Evolutionary conservation across 2,888 invertebrate species (phyloP), one percentile per base, ranked within the genome.

Genomic region (Diaphora mendica): DNA sequence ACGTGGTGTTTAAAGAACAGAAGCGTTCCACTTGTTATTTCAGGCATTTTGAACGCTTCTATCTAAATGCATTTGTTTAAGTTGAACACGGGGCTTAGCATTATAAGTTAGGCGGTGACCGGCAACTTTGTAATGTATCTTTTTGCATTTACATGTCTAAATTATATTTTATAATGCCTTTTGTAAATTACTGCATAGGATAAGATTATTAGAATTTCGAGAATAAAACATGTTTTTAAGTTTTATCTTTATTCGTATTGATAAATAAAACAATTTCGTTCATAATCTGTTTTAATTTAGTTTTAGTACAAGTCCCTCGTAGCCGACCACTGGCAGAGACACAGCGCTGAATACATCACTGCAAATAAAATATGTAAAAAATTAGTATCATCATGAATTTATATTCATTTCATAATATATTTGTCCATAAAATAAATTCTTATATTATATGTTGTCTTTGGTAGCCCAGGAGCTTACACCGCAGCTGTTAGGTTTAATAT

Each of bases 271-370:
- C 0, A 15, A 35, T 3, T 15, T 3, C 30, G 30, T 64, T n/a
- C 17, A 11, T n/a, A n/a, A n/a, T 62, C 55, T 73, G 64, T 55
- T 39, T 80, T 84, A 80, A 86, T 17, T 85, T 67, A 87, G 51
- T 82, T 89, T 91, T 3, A 95, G 81, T 4, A 96, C 93, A 15
- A 95, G 76, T 55, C 93, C 92, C 86, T 96, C 96, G 75, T 90
- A 94, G 1, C 91, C 90, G 23, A 83, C 87, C 2, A 96, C 87
- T 7, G 91, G 90, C 8, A 96, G 66, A 23, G 89, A 82, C 2
- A 88, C 82, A 0, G 91, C 88, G n/a, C 87, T 76, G 70, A 93
- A 90, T 3, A 79, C 80, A 51, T 93, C 91, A 35, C 95, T 96
- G 91, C 77, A 80, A 85, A 75, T 77, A 74, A 76, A 62, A 74